A percentile compares a stretch with the other conserved stretches of the same genome.
phyloP scores from a whole-genome alignment of 1,140 invertebrate species.

The Calliphora vicina region DNA sequence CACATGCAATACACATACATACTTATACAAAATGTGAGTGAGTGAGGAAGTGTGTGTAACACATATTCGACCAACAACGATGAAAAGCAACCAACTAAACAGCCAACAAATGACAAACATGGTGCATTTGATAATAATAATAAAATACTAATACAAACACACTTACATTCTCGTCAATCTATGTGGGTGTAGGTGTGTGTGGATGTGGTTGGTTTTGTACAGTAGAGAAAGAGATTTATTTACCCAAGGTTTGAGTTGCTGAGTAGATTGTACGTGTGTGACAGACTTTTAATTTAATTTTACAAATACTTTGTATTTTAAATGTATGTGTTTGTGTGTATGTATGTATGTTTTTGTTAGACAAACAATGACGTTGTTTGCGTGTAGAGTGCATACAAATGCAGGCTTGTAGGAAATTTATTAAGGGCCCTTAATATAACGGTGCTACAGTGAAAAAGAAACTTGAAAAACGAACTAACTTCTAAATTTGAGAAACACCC shows the following conservation, averaged over 20 bases:
- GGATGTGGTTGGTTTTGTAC: background rate
- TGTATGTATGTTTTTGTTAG: background rate
- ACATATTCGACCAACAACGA: background rate
- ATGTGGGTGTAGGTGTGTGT: background rate
- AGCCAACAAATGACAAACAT: background rate
- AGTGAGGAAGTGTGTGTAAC: too few species aligned
- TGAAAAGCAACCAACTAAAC: background rate
- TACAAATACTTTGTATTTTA: background rate
- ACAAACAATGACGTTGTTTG: background rate
- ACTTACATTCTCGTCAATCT: background rate
- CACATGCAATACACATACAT: background rate
- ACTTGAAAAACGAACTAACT: too few species aligned
- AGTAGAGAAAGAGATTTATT: background rate
- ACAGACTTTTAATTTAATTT: slow-evolving; percentile 7
- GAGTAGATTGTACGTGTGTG: background rate
- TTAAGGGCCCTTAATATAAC: too few species aligned
- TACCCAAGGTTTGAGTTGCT: background rate
- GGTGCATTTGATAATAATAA: slow-evolving; percentile 5
- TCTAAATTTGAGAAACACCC: too few species aligned
- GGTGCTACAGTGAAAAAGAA: too few species aligned
- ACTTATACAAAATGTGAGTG: too few species aligned
- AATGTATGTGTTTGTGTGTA: background rate
- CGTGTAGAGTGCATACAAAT: background rate
- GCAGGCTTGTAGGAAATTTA: too few species aligned
- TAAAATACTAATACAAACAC: background rate